A percentile compares a stretch with the other conserved stretches of the same genome.
phyloP scores from a whole-genome alignment of 2,113 vertebrate species.

The Pomatorhinus ruficollis region DNA sequence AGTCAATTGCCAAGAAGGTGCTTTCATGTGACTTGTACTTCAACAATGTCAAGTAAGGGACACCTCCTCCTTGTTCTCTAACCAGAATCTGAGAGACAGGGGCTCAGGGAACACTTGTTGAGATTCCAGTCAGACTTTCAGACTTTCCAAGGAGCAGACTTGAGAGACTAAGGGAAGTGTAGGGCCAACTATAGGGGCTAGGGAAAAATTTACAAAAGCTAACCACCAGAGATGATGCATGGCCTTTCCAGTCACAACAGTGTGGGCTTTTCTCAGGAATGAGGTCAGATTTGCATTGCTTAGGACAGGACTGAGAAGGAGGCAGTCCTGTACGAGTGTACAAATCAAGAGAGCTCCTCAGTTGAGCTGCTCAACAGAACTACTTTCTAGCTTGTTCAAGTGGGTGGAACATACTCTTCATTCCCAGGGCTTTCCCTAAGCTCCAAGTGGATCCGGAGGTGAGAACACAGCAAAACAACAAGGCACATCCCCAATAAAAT shows the following conservation, averaged over 20 bases:
- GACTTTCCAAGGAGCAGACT: neutral
- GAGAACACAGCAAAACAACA: neutral
- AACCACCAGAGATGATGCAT: neutral
- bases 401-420: neutral
- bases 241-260: neutral
- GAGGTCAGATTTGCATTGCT: neutral
- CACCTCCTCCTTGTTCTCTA: neutral
- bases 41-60: conserved; percentile 82
- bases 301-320: neutral
- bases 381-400: neutral
- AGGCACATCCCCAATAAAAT: neutral
- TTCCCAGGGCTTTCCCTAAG: neutral
- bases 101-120: neutral
- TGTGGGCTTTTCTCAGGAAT: neutral
- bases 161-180: neutral
- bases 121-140: neutral
- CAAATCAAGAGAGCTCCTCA: neutral
- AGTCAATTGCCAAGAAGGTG: conserved; percentile 81
- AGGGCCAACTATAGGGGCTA: neutral
- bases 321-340: neutral
- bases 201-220: neutral
- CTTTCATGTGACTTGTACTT: conserved; percentile 86
- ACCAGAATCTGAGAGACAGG: neutral
- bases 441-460: neutral
- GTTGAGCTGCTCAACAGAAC: neutral